Evolutionary conservation across 2,797 vertebrate species (phyloP).

Genomic region (Danio choprae): DNA sequence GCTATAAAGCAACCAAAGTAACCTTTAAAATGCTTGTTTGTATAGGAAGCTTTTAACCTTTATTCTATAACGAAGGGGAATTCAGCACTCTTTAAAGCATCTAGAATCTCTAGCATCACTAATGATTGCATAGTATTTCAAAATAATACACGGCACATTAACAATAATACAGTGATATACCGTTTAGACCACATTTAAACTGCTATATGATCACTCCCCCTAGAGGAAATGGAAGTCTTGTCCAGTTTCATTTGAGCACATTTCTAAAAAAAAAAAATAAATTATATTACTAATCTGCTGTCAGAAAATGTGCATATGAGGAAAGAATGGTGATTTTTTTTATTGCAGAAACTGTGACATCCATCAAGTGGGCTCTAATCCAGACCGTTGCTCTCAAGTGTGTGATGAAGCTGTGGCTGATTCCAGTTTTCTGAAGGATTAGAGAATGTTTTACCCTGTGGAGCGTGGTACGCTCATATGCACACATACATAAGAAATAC

Average conservation of each 20-base stretch:
- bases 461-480: not conserved
- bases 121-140: not conserved
- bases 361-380: slow-evolving; percentile 8
- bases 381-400: slow-evolving; percentile 3
- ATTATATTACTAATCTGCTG: not conserved
- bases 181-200: no score
- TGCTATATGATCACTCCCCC: not conserved
- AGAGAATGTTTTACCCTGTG: slow-evolving; percentile 8
- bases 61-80: not conserved
- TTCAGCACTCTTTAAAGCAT: not conserved
- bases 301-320: not conserved
- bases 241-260: not conserved
- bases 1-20: not conserved
- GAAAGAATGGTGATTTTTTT: not conserved
- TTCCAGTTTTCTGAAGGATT: slow-evolving; percentile 26
- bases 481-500: not conserved
- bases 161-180: not conserved
- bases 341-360: not conserved
- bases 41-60: not conserved
- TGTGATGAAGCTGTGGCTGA: not conserved
- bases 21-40: slow-evolving; percentile 3
- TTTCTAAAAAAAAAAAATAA: not conserved
- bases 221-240: not conserved
- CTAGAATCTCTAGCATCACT: not conserved
- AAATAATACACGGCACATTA: not conserved